phyloP scores from a whole-genome alignment of 2,888 invertebrate species.

The Galerucella pusilla region DNA sequence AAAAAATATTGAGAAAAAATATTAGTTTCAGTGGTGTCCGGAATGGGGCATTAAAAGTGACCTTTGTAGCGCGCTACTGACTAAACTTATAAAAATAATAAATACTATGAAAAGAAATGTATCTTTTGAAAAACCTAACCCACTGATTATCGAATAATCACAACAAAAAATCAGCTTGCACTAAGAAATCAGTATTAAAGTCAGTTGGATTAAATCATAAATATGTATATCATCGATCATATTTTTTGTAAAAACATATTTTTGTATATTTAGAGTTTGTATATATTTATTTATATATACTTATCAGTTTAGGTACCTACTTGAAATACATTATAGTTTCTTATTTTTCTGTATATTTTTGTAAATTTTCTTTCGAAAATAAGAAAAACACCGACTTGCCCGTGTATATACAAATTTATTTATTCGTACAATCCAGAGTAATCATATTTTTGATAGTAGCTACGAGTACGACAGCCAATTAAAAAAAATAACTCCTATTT shows the following conservation, averaged over 20 bases:
- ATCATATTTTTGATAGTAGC: constrained; percentile 19
- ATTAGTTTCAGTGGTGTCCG: too few relatives aligned
- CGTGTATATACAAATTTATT: constrained; percentile 51
- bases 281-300: constrained; percentile 45
- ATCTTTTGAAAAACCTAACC: background rate
- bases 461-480: background rate
- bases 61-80: too few relatives aligned
- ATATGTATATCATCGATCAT: constrained; percentile 51
- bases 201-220: constrained; percentile 53
- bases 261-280: constrained; percentile 55
- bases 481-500: background rate
- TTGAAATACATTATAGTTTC: constrained; percentile 40
- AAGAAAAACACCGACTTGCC: constrained; percentile 50
- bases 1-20: too few relatives aligned
- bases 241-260: constrained; percentile 57
- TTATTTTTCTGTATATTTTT: constrained; percentile 56
- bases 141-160: constrained; percentile 35
- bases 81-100: too few relatives aligned
- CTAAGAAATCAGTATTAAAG: constrained; percentile 57
- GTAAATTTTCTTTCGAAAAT: constrained; percentile 48
- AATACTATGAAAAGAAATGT: too few relatives aligned
- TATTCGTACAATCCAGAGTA: constrained; percentile 26
- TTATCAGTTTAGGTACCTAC: constrained; percentile 53
- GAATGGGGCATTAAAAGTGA: too few relatives aligned
- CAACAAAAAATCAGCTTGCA: constrained; percentile 53